Evolutionary conservation across 2,888 invertebrate species (phyloP), one percentile per base, ranked within the genome.

Genomic region (Metopia argyrocephala): DNA sequence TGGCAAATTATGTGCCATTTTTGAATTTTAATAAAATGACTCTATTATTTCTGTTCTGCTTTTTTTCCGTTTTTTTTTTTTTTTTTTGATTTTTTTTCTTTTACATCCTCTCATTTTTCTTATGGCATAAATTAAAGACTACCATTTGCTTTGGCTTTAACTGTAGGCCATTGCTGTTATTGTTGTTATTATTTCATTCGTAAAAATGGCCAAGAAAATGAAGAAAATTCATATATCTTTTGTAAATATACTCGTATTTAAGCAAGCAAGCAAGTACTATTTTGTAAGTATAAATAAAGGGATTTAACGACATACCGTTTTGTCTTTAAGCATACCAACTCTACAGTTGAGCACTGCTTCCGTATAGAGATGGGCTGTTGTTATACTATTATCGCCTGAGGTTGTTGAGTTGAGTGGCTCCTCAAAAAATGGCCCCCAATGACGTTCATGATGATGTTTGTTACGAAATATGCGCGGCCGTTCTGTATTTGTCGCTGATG

Each of bases 341-440:
- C 94, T 91, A 87, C 94, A 94, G 85, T 93, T 93, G 76, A 94
- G 91, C 81, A 93, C 90, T 46, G 94, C 93, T 82, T 93, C 93
- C 0, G 94, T 92, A 5, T 93, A 94, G 12, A 94, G 92, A 87
- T 94, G 94, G 5, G 93, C 92, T 15, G 92, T 92, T 84, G 93
- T 91, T 85, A 92, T 92, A 46, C 91, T 86, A 5, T 92, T 92
- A 82, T 92, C 92, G 85, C 92, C 92, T 84, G 92, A 91, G 83
- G 90, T 90, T 78, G 90, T 90, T 73, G 86, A 84, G 56, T 85
- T 89, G 76, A 92, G 92, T 15, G 91, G 91, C 85, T 92, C 92
- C 86, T 94, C 94, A 85, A 94, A 94, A 88, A 94, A 94, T 61
- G 94, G 94, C 27, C 95, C 95, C 93, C 94, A 94, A 86, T 94